Base-by-base conservation (phyloP, 2,888 invertebrate species). In the Leucophenga montana region DNA sequence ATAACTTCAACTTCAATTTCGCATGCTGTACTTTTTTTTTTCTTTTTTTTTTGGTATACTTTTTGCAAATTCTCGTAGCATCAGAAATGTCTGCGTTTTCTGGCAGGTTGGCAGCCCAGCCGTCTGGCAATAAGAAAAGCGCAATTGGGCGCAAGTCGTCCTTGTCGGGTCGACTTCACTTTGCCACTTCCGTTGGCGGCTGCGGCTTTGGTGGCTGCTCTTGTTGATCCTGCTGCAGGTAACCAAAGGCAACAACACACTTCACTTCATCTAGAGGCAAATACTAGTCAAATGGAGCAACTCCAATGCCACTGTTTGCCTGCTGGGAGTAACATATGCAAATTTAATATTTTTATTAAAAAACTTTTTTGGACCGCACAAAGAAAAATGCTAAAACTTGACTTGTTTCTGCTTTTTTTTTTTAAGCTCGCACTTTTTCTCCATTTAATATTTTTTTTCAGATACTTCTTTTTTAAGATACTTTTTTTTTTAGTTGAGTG, bases 281-380 rank as follows among this genome's bases (percentile, higher is more conserved):
- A 31, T 61, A 33, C 33, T 33, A 33, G n/a, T n/a, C n/a, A 33
- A 33, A 33, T n/a, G n/a, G n/a, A n/a, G n/a, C n/a, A n/a, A n/a
- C n/a, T n/a, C n/a, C n/a, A n/a, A n/a, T n/a, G n/a, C n/a, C n/a
- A 6, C 22, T 27, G 8, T 31, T 69, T 57, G 64, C 56, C 68
- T 70, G 77, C 76, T 77, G 80, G 74, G 73, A 75, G 74, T 75
- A 81, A 78, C 78, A 81, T 82, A 82, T 83, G 83, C 80, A 82
- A 82, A 82, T 82, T 83, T 82, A 83, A 82, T 83, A 82, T 82
- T 83, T 83, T 83, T 83, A 83, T 83, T 83, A 83, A 83, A 83
- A 83, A 83, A 83, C 70, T n/a, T 83, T 83, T 77, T 75, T 82
- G 73, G 71, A 77, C 77, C 75, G 71, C 74, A 77, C 76, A 75